phyloP scores from a whole-genome alignment of 2,113 vertebrate genomes.

The Myotis lucifugus region DNA sequence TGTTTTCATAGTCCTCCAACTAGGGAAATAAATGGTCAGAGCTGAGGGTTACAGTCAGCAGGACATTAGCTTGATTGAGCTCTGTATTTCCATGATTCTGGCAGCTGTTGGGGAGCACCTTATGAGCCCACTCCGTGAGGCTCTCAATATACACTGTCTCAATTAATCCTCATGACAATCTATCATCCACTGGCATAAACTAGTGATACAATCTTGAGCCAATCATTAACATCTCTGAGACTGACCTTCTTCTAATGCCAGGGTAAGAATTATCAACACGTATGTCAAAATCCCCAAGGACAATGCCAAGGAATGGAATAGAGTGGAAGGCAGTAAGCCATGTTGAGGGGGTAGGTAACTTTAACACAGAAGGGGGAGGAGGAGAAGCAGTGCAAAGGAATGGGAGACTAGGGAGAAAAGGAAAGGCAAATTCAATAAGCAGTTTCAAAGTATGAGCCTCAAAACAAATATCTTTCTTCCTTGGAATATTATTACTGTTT shows the following conservation, averaged over 20 bases:
- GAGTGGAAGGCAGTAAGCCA: background rate
- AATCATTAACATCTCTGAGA: background rate
- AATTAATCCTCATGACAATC: background rate
- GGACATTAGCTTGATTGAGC: background rate
- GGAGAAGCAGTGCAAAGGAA: background rate
- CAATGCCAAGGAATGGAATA: background rate
- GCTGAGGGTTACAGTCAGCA: background rate
- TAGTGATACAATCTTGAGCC: background rate
- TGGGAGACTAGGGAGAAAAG: background rate
- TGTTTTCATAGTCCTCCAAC: background rate
- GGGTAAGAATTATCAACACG: background rate
- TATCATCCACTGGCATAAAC: background rate
- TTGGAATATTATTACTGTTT: slow-evolving; percentile 70
- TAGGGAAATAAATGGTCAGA: background rate
- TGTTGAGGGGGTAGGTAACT: background rate
- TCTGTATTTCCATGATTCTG: background rate
- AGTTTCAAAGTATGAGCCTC: slow-evolving; percentile 57
- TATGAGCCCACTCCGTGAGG: background rate
- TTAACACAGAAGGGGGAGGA: background rate
- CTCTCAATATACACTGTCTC: background rate
- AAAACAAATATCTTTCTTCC: slow-evolving; percentile 62
- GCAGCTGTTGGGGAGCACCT: background rate
- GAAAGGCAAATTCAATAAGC: slow-evolving; percentile 8
- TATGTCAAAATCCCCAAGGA: slow-evolving; percentile 15
- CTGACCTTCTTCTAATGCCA: background rate